phyloP scores from a whole-genome alignment of 2,113 vertebrate species.

The Haemorhous mexicanus region DNA sequence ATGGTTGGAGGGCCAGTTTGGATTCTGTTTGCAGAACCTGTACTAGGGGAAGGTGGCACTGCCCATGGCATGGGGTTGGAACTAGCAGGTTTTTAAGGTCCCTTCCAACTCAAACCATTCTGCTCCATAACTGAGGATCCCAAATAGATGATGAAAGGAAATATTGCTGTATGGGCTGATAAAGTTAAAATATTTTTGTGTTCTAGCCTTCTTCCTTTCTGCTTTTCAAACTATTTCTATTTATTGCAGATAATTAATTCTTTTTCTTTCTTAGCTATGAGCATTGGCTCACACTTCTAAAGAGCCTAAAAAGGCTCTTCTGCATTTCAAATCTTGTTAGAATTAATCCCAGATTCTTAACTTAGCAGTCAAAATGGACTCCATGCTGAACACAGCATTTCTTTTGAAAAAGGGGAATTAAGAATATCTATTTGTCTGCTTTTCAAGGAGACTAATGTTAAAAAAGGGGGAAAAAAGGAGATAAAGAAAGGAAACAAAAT shows the following conservation, averaged over 20 bases:
- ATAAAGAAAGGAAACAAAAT: not conserved
- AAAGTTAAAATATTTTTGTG: not conserved
- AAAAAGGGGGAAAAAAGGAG: not conserved
- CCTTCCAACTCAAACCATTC: not conserved
- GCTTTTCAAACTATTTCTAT: not conserved
- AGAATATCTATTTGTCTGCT: not conserved
- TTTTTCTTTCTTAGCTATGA: not conserved
- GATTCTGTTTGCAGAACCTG: not conserved
- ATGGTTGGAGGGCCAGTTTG: not conserved
- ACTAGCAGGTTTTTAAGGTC: not conserved
- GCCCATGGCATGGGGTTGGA: no score
- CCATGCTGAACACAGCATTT: not conserved
- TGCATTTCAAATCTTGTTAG: not conserved
- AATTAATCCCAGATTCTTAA: conserved; percentile 10
- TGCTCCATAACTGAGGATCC: not conserved
- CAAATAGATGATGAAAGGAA: not conserved
- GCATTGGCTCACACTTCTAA: not conserved
- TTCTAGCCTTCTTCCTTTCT: not conserved
- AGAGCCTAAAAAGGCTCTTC: not conserved
- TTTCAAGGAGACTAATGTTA: not conserved
- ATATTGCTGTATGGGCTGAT: not conserved
- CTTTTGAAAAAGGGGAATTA: not conserved
- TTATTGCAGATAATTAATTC: not conserved
- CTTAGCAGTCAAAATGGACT: not conserved
- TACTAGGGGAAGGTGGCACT: not conserved